phyloP scores from a whole-genome alignment of 2,113 vertebrate species.

The Paraplagusia blochii region DNA sequence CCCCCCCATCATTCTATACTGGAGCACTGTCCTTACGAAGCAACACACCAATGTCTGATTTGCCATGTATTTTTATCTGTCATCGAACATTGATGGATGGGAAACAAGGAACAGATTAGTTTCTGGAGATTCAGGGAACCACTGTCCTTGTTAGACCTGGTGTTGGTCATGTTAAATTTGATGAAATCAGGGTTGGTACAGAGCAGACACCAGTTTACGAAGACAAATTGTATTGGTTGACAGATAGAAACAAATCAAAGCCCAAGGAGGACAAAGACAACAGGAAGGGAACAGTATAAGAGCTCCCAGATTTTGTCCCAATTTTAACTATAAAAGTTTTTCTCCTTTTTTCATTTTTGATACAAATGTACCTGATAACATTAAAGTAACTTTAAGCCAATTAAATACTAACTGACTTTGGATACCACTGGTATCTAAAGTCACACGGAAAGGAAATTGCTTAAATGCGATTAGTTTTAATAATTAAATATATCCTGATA shows the following conservation, averaged over 20 bases:
- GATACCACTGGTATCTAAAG: too few species aligned
- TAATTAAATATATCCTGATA: too few species aligned
- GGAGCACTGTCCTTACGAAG: too few species aligned
- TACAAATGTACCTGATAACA: conserved; percentile 2
- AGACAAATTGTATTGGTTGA: conserved; percentile 20
- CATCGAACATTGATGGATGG: not conserved
- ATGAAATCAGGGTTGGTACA: conserved; percentile 3
- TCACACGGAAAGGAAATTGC: too few species aligned
- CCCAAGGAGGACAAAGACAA: not conserved
- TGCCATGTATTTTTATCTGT: too few species aligned
- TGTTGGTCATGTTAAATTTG: conserved; percentile 15
- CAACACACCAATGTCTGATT: too few species aligned
- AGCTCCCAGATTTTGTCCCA: too few species aligned
- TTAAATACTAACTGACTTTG: too few species aligned
- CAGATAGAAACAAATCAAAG: not conserved
- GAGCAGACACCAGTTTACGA: conserved; percentile 22
- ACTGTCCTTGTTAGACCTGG: not conserved
- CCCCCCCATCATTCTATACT: too few species aligned
- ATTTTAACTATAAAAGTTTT: not conserved
- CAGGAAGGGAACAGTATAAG: too few species aligned
- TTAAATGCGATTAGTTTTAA: too few species aligned
- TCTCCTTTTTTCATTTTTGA: not conserved
- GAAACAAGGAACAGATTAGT: not conserved
- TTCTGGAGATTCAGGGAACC: not conserved
- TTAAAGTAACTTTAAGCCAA: too few species aligned